Evolutionary conservation across 2,113 vertebrate species (phyloP).

Genomic region (Hystrix cristata): DNA sequence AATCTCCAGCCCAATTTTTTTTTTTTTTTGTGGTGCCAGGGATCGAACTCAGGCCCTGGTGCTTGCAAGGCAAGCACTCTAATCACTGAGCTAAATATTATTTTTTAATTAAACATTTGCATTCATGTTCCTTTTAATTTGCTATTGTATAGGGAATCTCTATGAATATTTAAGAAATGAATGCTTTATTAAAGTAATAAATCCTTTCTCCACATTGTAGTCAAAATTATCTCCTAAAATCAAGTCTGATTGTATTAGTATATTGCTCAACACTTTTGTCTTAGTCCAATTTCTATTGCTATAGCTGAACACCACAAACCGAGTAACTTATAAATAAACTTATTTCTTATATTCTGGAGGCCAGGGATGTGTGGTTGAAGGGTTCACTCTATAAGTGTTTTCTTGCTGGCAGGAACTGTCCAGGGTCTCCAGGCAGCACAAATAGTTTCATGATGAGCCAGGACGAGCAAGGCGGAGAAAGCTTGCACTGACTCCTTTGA

Average conservation of each 20-base stretch:
- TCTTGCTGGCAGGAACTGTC: neutral
- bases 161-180: conserved; percentile 12
- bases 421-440: neutral
- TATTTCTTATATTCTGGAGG: neutral
- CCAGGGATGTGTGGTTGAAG: neutral
- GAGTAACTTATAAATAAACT: neutral
- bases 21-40: too few species aligned
- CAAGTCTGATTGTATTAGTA: neutral
- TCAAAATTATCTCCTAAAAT: neutral
- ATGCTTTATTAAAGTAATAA: conserved; percentile 1
- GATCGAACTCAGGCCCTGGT: too few species aligned
- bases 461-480: neutral
- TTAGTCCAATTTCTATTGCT: neutral
- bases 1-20: too few species aligned
- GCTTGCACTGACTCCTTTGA: neutral
- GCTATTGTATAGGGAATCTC: neutral
- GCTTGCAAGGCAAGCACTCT: too few species aligned
- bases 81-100: too few species aligned
- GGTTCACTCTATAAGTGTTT: too few species aligned
- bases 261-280: neutral
- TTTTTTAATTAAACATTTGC: neutral
- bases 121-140: conserved; percentile 45
- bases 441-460: neutral
- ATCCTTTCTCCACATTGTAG: neutral
- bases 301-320: neutral